Evolutionary conservation across 2,113 vertebrate species (phyloP), one percentile per base, ranked within the genome.

Genomic region (Ursus arctos): DNA sequence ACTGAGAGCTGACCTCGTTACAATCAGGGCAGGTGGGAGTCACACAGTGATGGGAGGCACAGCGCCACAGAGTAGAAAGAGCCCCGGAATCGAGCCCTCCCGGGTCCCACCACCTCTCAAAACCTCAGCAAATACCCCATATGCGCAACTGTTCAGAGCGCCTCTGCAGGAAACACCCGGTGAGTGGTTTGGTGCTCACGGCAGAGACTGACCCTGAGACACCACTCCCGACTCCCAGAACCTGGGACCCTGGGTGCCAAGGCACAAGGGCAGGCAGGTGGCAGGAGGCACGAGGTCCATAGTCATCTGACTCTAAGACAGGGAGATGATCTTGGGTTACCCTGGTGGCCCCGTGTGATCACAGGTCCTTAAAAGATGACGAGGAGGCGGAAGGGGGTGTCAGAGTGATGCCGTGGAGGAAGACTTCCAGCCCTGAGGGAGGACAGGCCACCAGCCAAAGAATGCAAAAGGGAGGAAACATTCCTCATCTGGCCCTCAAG

Each of bases 161-260:
- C 16, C 16, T 53, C 51, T 53, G 16, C 33, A n/a, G 16, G 7
- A 19, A 43, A 43, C 43, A 43, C 6, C 26, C 14, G 4, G 69
- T 8, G 4, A 36, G 16, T 19, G 33, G 67, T 7, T 36, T 33
- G 3, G 33, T 4, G 14, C 7, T 9, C 4, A 0, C 1, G 14
- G 43, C 47, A 1, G 47, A 77, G 43, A 9, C 15, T 2, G 74
- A 77, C 6, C 43, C 74, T 4, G 26, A 77, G 74, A 15, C 7
- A 43, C 13, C 26, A 7, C 13, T 36, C 33, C 43, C 4, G 4
- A 31, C 24, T 4, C 26, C 43, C 43, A 31, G 7, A 7, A 4
- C 43, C 26, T 26, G 7, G 9, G 43, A 28, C 28, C 13, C 43
- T 2, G 43, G 43, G 76, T 22, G 9, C 21, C 69, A 24, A 2